Conservation (phyloP, 2,888 invertebrate genomes). For the Pristionchus arcanus region DNA sequence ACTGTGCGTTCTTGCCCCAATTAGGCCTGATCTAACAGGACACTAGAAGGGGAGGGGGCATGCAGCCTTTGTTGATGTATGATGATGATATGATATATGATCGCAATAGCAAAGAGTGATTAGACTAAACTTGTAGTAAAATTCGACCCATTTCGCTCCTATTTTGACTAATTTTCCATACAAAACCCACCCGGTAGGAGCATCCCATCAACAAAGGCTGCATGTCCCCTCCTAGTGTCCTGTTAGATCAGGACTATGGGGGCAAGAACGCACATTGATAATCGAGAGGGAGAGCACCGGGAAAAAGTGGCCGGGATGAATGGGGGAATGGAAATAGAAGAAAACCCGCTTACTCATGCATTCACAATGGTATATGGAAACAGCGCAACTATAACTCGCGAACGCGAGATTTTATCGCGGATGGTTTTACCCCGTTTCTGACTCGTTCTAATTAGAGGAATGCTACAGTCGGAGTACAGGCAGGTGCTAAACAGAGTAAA, state of each 20-base stretch:
- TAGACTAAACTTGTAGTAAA: no score
- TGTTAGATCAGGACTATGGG: background rate
- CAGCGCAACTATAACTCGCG: background rate
- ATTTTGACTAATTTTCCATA: no score
- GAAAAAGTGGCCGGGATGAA: background rate
- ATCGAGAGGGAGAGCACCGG: background rate
- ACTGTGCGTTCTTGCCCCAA: background rate
- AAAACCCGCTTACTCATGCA: background rate
- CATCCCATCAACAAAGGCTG: no score
- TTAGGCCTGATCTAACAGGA: background rate
- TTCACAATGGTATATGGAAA: slow-evolving; percentile 11
- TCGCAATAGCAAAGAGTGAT: no score
- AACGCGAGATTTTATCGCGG: slow-evolving; percentile 20
- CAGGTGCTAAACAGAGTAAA: background rate
- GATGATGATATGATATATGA: no score
- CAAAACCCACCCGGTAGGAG: no score
- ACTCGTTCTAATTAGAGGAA: background rate
- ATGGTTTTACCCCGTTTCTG: background rate
- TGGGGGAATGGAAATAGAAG: background rate
- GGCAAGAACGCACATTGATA: background rate
- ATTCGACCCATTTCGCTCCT: no score
- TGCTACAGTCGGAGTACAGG: background rate
- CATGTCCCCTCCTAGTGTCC: background rate
- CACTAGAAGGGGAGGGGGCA: background rate
- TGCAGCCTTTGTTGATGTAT: no score